Evolutionary conservation across 1,140 invertebrate species (phyloP).

Genomic region (Galendromus occidentalis): DNA sequence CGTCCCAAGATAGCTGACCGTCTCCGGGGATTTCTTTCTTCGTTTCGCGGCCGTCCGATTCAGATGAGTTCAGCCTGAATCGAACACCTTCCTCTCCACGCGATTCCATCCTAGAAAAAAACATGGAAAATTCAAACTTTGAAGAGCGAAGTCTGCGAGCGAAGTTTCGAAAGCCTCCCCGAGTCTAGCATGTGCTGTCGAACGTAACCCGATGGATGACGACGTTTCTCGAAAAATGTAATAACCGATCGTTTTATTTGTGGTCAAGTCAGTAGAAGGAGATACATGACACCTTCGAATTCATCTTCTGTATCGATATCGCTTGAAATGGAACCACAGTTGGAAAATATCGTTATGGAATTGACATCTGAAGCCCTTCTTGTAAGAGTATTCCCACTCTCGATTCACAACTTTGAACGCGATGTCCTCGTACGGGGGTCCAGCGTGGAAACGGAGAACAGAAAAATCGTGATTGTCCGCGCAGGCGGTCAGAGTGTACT

Average conservation of each 20-base stretch:
- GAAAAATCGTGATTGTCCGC: conserved; percentile 85
- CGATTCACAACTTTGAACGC: conserved; percentile 98
- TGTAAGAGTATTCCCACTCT: conserved; percentile 99
- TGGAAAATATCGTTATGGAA: conserved; percentile 99
- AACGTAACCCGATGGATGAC: no score
- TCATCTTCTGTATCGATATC: conserved; percentile 84
- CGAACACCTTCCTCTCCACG: background rate
- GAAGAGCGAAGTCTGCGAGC: no score
- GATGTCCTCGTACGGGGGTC: conserved; percentile 97
- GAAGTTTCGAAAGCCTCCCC: no score
- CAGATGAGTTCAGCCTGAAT: background rate
- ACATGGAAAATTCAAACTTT: no score
- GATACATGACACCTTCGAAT: background rate
- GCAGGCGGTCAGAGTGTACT: conserved; percentile 78
- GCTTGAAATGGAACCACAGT: conserved; percentile 96
- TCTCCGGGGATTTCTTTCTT: no score
- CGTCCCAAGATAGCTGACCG: no score
- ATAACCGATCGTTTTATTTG: no score
- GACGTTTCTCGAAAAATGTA: no score
- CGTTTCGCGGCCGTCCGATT: no score
- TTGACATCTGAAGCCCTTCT: conserved; percentile 89
- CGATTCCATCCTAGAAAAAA: background rate
- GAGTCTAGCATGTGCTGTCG: no score
- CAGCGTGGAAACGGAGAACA: conserved; percentile 77
- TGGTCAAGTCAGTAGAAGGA: no score